Conservation (phyloP, 2,888 invertebrate species). For the Dysmachus trigonus region DNA sequence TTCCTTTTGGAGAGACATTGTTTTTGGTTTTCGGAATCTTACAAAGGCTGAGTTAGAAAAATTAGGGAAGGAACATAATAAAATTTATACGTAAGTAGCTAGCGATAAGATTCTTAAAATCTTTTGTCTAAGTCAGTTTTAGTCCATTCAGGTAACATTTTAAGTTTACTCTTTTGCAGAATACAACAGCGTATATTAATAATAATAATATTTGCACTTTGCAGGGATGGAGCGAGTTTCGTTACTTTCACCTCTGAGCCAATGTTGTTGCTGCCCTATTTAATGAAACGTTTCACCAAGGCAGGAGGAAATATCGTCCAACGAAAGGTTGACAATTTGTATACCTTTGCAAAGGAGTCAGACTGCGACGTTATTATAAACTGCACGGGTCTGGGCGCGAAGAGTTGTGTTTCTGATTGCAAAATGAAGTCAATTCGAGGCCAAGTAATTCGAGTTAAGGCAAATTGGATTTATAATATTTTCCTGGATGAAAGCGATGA, state of each 20-base stretch:
- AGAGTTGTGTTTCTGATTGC: constrained; percentile 70
- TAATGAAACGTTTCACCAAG: constrained; percentile 70
- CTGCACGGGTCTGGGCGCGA: constrained; percentile 76
- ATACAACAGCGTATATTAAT: no score
- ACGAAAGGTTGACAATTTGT: constrained; percentile 67
- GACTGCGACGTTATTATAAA: constrained; percentile 78
- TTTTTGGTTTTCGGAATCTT: constrained; percentile 64
- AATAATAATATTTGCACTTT: no score
- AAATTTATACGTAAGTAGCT: constrained; percentile 63
- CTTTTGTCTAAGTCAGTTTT: neutral
- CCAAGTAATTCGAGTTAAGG: constrained; percentile 75
- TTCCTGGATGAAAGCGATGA: constrained; percentile 70
- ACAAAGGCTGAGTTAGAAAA: constrained; percentile 58
- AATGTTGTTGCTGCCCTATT: constrained; percentile 71
- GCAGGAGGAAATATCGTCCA: constrained; percentile 69
- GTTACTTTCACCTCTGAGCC: constrained; percentile 76
- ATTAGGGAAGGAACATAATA: constrained; percentile 58
- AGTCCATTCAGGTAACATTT: neutral
- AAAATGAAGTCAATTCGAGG: constrained; percentile 75
- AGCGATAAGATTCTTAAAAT: neutral
- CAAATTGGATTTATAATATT: constrained; percentile 73
- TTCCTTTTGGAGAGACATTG: constrained; percentile 64
- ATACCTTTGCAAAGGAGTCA: constrained; percentile 61
- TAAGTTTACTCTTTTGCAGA: neutral
- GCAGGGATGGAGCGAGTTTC: constrained; percentile 72